Evolutionary conservation across 1,140 invertebrate species (phyloP), one percentile per base, ranked within the genome.

Genomic region (Drosophila tani): DNA sequence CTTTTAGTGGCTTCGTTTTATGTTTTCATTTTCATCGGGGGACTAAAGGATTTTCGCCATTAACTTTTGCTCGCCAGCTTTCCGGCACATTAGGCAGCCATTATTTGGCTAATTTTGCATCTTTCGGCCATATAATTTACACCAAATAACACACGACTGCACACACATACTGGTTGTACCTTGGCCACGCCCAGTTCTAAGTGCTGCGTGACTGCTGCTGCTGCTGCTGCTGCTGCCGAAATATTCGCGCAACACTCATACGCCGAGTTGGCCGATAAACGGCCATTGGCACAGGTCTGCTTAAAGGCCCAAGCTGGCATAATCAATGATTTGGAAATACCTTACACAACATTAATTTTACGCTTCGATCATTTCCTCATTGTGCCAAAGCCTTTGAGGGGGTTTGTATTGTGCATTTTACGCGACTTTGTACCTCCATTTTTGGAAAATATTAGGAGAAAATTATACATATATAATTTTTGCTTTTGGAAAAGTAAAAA

Each of bases 51-150:
- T 86, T 87, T 60, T 78, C 45, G 57, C 83, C 77, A 88, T 87
- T 88, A 81, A 78, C 82, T 88, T 75, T 67, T 53, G 55, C 73
- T 73, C 49, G 78, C 76, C 83, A 51, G 76, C 51, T 64, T 87
- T 87, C 83, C 83, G 64, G 57, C 59, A 87, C 83, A 87, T 87
- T 87, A 87, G 81, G 76, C 83, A 83, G 68, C 83, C 86, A 77
- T 87, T 83, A 87, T 87, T 87, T 87, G 84, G 81, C 84, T 87
- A 87, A 87, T 87, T 87, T 88, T 87, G 83, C 84, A 83, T 87
- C 84, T 88, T 87, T 88, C 50, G 77, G 80, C 79, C 82, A 88
- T 87, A 88, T 88, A 87, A 87, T 88, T 87, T 87, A 87, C 83
- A 87, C 84, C 82, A 83, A 87, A 87, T 83, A 88, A 88, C 83